Base-by-base conservation (phyloP, 2,888 invertebrate species). In the Troides aeacus region DNA sequence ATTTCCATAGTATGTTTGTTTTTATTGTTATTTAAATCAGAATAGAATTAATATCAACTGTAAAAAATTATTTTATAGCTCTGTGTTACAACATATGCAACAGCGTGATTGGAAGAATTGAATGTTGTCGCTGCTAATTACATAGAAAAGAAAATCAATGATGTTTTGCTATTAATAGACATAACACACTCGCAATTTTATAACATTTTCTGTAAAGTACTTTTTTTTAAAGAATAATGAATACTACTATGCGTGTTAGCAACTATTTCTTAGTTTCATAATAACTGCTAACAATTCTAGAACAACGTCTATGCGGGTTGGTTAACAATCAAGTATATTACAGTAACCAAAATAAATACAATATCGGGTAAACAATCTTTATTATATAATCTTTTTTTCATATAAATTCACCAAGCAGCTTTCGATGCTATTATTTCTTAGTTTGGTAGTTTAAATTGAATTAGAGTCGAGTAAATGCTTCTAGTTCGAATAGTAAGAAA, bases 401-500 rank as follows among this genome's bases (percentile, higher is more conserved):
- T 21, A 56, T 7, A 21, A 21, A 21, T 56, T 56, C n/a, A 56
- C n/a, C 21, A 21, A 56, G 18, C n/a, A 56, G 18, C 8, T 56
- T 56, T 21, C 10, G n/a, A 21, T n/a, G 21, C 56, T 56, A 56
- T 8, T 56, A 56, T 56, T 21, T 21, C 1, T 7, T n/a, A 15
- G 2, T n/a, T 56, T 56, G 18, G 7, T 17, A n/a, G 56, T 56
- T 17, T 18, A n/a, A 46, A 18, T 53, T 53, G n/a, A n/a, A 58
- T 58, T 21, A 56, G 24, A 53, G 36, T 53, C 56, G 56, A 56
- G 53, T 24, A 53, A 60, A 39, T 64, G 72, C 69, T 71, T 72
- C 46, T 72, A 70, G 62, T 23, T 65, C 15, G 56, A 68, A 64
- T 63, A 69, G 30, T 70, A 62, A 69, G 39, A 50, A 56, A 68